These are phyloP conservation scores for Coreius guichenoti DNA, from an alignment of 2,797 vertebrate genomes.

Conservation along the genomic window DNA sequence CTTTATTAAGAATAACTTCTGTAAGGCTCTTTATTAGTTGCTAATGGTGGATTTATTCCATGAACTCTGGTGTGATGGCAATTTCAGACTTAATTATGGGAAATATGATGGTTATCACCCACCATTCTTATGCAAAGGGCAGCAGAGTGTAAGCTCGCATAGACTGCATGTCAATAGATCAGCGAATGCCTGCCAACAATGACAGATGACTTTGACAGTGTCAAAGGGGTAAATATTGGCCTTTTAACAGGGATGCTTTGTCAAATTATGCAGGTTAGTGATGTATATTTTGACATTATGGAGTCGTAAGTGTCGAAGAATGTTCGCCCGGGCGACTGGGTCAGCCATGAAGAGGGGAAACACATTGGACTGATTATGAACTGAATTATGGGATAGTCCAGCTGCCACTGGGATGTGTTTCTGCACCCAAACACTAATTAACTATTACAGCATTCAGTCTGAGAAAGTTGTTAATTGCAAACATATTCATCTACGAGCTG, in stretches of 20 bases:
- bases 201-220: slow-evolving; percentile 33
- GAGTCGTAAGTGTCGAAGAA: background rate
- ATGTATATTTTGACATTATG: slow-evolving; percentile 41
- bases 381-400: slow-evolving; percentile 38
- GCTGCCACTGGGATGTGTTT: slow-evolving; percentile 40
- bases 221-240: slow-evolving; percentile 41
- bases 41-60: slow-evolving; percentile 73
- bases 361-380: slow-evolving; percentile 29
- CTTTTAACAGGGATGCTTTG: slow-evolving; percentile 33
- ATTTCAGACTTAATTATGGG: slow-evolving; percentile 65
- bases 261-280: slow-evolving; percentile 20
- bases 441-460: slow-evolving; percentile 39
- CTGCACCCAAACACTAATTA: slow-evolving; percentile 37
- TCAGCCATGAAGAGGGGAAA: slow-evolving; percentile 16
- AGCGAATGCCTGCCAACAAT: slow-evolving; percentile 2
- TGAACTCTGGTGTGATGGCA: slow-evolving; percentile 69
- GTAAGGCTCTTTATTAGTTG: slow-evolving; percentile 67
- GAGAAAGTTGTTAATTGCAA: slow-evolving; percentile 35
- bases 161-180: slow-evolving; percentile 25
- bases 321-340: background rate
- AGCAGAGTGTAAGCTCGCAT: background rate
- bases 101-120: slow-evolving; percentile 66
- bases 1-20: slow-evolving; percentile 57
- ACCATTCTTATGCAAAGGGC: slow-evolving; percentile 53
- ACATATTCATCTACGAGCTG: slow-evolving; percentile 15